A percentile compares a stretch with the other conserved stretches of the same genome.
Conservation (phyloP, 2,888 invertebrate species). For the Mythimna pallens region DNA sequence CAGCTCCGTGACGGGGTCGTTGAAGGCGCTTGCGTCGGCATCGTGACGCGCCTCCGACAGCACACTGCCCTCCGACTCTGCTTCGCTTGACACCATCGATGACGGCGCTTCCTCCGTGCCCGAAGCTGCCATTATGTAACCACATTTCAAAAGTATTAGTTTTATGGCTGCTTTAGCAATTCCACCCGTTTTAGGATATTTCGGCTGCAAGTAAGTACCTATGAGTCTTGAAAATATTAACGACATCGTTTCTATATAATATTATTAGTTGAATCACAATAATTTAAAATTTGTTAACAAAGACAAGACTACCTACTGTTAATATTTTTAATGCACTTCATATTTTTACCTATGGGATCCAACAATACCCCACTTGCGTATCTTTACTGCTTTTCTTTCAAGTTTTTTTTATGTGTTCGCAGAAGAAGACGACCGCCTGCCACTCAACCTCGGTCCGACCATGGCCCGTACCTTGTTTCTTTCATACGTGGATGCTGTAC, state of each 20-base stretch:
- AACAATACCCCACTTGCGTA: neutral
- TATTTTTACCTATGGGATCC: neutral
- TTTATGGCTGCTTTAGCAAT: slow-evolving; percentile 12
- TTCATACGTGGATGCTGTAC: too few relatives aligned
- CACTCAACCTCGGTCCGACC: too few relatives aligned
- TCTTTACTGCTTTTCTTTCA: neutral
- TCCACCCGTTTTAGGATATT: neutral
- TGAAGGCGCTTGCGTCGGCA: slow-evolving; percentile 57
- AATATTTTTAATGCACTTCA: too few relatives aligned
- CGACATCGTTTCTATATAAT: slow-evolving; percentile 25
- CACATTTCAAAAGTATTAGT: slow-evolving; percentile 27
- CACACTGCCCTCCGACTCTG: slow-evolving; percentile 85
- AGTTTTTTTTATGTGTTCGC: neutral
- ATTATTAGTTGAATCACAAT: neutral
- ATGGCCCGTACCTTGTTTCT: too few relatives aligned
- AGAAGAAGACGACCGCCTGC: too few relatives aligned
- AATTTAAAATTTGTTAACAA: neutral
- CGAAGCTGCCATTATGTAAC: slow-evolving; percentile 61
- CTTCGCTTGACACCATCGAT: slow-evolving; percentile 88
- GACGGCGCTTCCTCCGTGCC: slow-evolving; percentile 87
- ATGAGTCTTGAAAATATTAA: slow-evolving; percentile 13
- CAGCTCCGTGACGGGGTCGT: slow-evolving; percentile 69
- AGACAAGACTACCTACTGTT: too few relatives aligned
- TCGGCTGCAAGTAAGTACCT: slow-evolving; percentile 4
- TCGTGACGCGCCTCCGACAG: slow-evolving; percentile 81